Evolutionary conservation across 1,140 invertebrate genomes (phyloP).

Genomic region (Rhagoletis pomonella): DNA sequence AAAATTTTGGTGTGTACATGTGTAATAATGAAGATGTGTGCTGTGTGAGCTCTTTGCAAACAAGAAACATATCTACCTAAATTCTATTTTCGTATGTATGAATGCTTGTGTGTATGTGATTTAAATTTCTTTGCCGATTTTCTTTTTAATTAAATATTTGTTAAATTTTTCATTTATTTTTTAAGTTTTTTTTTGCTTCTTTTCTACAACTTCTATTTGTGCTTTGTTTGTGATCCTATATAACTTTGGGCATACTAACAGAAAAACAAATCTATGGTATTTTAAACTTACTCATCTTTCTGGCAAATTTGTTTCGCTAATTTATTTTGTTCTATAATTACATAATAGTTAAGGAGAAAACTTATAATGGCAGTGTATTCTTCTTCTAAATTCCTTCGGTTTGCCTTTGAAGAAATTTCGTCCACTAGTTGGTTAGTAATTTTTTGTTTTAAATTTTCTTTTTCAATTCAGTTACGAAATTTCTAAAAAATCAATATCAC

Average conservation of each 20-base stretch:
- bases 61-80: too few species aligned
- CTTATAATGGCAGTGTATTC: slow-evolving; percentile 44
- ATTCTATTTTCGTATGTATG: neutral
- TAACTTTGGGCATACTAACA: slow-evolving; percentile 41
- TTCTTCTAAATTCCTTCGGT: neutral
- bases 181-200: slow-evolving; percentile 29
- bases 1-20: too few species aligned
- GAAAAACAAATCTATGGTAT: slow-evolving; percentile 19
- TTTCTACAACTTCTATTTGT: slow-evolving; percentile 53
- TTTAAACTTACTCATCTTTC: neutral
- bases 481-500: slow-evolving; percentile 47
- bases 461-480: slow-evolving; percentile 15
- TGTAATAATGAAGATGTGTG: too few species aligned
- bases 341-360: slow-evolving; percentile 41
- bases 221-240: slow-evolving; percentile 26
- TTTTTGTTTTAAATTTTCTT: neutral
- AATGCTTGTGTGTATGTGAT: neutral
- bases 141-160: neutral
- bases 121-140: neutral
- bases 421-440: neutral
- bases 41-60: too few species aligned
- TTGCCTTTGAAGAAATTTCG: neutral
- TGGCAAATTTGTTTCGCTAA: slow-evolving; percentile 33
- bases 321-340: slow-evolving; percentile 45
- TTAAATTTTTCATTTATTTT: neutral